Evolutionary conservation across 2,888 invertebrate genomes (phyloP).

Genomic region (Drosophila merina): DNA sequence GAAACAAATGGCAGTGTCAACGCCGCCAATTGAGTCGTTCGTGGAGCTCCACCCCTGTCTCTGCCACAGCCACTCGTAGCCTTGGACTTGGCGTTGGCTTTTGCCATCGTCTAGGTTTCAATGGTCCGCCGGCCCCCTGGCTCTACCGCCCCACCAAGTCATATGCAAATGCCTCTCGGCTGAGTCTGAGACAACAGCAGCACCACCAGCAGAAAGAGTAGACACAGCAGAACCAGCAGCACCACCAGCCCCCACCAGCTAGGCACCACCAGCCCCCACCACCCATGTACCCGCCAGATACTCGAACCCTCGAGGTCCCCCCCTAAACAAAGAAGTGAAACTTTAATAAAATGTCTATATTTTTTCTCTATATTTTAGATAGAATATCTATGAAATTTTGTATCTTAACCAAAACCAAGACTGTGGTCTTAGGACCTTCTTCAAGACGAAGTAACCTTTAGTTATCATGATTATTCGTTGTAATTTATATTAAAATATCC

Average conservation of each 20-base stretch:
- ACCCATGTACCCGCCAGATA: conserved; percentile 12
- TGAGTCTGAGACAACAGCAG: conserved; percentile 46
- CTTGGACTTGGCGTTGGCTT: conserved; percentile 68
- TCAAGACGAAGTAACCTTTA: no score
- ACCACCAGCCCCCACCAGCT: conserved; percentile 2
- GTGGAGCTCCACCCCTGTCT: no score
- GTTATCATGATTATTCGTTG: no score
- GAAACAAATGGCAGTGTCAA: conserved; percentile 68
- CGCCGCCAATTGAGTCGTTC: conserved; percentile 71
- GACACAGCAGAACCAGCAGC: conserved; percentile 18
- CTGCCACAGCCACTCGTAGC: conserved; percentile 36
- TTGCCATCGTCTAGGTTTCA: conserved; percentile 71
- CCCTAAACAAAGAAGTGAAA: conserved; percentile 12
- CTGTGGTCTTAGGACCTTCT: no score
- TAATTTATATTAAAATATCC: no score
- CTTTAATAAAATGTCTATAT: conserved; percentile 1
- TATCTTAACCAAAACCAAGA: neutral
- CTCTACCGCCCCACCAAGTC: conserved; percentile 25
- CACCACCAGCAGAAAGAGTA: conserved; percentile 47
- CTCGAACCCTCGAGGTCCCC: conserved; percentile 26
- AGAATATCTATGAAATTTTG: neutral
- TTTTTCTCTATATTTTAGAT: neutral
- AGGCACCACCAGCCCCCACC: conserved; percentile 18
- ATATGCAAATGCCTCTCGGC: conserved; percentile 72
- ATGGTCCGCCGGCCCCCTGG: conserved; percentile 46